phyloP scores from a whole-genome alignment of 2,888 invertebrate species.

The Caenorhabditis doughertyi region DNA sequence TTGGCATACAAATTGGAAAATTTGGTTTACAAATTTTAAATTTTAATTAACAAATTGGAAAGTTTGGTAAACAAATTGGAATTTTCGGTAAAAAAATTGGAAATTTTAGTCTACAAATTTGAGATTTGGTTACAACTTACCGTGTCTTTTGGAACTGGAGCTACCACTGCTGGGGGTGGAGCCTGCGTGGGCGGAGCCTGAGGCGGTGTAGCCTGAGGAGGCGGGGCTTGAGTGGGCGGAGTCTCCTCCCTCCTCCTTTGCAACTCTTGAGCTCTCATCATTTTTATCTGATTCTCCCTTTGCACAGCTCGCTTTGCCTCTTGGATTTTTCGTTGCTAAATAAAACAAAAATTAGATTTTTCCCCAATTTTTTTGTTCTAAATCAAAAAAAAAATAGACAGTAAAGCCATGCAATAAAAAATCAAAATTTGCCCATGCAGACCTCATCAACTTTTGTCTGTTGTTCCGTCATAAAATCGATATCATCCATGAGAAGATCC shows the following conservation, averaged over 20 bases:
- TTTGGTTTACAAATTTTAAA: no score
- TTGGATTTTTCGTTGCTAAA: conserved; percentile 28
- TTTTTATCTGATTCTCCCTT: conserved; percentile 45
- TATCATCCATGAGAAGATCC: conserved; percentile 60
- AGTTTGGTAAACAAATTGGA: no score
- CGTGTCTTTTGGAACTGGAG: no score
- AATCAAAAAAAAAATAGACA: not conserved
- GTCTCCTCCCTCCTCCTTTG: not conserved
- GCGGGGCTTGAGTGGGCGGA: not conserved
- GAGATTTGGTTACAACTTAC: no score
- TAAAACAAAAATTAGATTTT: not conserved
- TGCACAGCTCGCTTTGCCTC: conserved; percentile 36
- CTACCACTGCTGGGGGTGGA: no score
- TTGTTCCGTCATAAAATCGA: conserved; percentile 45
- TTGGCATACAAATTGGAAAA: no score
- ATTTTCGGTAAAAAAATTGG: no score
- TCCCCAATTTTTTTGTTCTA: no score
- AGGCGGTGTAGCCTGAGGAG: not conserved
- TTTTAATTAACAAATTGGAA: no score
- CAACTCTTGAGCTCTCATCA: conserved; percentile 36
- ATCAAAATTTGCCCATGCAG: conserved; percentile 3
- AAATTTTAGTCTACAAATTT: no score
- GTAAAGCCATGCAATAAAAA: not conserved
- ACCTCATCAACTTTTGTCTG: conserved; percentile 51
- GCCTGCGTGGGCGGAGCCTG: not conserved